Conservation (phyloP, 2,888 invertebrate species). For the Epirrhoe tristata region DNA sequence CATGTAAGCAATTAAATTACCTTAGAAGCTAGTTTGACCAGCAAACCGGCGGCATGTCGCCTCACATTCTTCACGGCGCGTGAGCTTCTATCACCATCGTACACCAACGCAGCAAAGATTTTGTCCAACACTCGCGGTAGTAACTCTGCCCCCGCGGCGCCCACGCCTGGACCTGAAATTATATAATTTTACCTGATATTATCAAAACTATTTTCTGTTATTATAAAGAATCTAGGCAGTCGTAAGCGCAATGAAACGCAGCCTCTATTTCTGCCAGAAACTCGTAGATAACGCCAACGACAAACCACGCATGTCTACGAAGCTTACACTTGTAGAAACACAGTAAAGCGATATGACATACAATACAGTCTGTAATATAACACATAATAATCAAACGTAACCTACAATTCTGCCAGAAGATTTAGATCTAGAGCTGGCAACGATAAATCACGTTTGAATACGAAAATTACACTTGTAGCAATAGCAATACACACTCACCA, state of each 20-base stretch:
- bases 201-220: no score
- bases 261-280: no score
- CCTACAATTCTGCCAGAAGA: no score
- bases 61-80: constrained; percentile 93
- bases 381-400: no score
- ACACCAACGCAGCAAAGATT: constrained; percentile 93
- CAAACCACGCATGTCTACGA: not conserved
- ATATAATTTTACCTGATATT: not conserved
- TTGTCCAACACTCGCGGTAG: constrained; percentile 94
- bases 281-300: no score
- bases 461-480: not conserved
- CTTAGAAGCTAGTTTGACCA: constrained; percentile 95
- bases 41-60: constrained; percentile 94
- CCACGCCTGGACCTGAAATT: constrained; percentile 70
- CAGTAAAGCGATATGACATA: no score
- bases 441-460: not conserved
- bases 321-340: not conserved
- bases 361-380: no score
- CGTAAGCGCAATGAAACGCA: not conserved
- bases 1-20: constrained; percentile 45
- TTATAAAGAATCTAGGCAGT: no score
- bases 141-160: constrained; percentile 78
- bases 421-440: no score
- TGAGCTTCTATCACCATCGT: constrained; percentile 88
- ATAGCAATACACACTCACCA: constrained; percentile 55